Percentiles rank a stretch among this genome's conserved stretches.
Conservation (phyloP, 2,797 vertebrate genomes). For the Otus scops region DNA sequence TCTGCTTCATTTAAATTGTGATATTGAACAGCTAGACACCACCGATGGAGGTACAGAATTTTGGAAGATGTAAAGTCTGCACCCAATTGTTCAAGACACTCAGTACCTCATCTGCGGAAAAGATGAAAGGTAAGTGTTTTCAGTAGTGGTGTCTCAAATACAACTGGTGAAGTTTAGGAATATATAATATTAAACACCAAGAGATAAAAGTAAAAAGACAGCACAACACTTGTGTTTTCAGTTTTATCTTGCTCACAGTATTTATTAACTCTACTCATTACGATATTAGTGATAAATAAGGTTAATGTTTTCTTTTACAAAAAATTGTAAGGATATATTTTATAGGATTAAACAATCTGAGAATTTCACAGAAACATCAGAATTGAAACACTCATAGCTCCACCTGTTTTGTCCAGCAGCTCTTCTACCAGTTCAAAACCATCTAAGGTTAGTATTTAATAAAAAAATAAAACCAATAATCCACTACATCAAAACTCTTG, state of each 20-base stretch:
- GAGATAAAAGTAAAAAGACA: slow-evolving; percentile 50
- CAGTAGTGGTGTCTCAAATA: not conserved
- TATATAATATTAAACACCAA: slow-evolving; percentile 21
- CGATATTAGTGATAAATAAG: slow-evolving; percentile 72
- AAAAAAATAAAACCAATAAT: slow-evolving; percentile 31
- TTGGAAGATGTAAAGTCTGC: not conserved
- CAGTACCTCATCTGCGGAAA: not conserved
- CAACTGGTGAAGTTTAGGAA: not conserved
- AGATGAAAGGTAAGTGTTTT: not conserved
- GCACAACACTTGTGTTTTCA: slow-evolving; percentile 38
- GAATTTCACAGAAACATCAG: slow-evolving; percentile 78
- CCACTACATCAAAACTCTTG: slow-evolving; percentile 2
- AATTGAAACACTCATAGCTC: slow-evolving; percentile 67
- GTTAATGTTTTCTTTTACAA: slow-evolving; percentile 68
- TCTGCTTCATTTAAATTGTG: not conserved
- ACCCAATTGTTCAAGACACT: not conserved
- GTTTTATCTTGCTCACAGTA: slow-evolving; percentile 53
- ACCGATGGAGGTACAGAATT: not conserved
- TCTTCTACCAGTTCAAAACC: slow-evolving; percentile 30
- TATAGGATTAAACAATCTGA: slow-evolving; percentile 70
- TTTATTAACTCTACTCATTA: slow-evolving; percentile 70
- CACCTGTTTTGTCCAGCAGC: slow-evolving; percentile 46
- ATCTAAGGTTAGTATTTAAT: slow-evolving; percentile 50
- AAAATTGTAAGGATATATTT: slow-evolving; percentile 68
- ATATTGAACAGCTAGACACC: not conserved